Base-by-base conservation (phyloP, 2,797 vertebrate genomes). In the Cirrhinus molitorella region DNA sequence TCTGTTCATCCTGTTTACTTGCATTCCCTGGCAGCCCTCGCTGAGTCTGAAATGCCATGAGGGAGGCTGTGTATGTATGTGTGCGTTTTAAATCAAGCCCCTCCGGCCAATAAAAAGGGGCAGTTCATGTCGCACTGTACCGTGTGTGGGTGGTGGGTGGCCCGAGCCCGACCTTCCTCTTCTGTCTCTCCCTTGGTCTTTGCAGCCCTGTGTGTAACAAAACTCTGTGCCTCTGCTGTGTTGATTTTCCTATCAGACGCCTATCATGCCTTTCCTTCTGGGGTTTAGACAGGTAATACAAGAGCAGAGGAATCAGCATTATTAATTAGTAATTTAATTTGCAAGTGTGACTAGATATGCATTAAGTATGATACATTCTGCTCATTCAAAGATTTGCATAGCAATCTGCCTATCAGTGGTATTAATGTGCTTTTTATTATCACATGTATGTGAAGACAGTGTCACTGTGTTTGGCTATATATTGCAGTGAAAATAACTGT, bases 211-310 rank as follows among this genome's bases (percentile, higher is more conserved):
- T 81, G 53, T 85, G 37, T 81, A 67, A 67, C 28, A 78, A 61
- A 77, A 67, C 71, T 76, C 71, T 72, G 49, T 83, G 65, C 83
- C 59, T 85, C 45, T 80, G 67, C 78, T 34, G 75, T 59, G 80
- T 79, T 73, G 73, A 76, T 79, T 77, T 47, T 78, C 43, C 34
- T 43, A 55, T 84, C 80, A 74, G 75, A 90, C 93, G 81, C 76
- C 92, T 94, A 95, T 91, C 88, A 96, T 96, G 96, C 93, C 94
- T 94, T 96, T 96, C 90, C 94, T 96, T 89, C 89, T 92, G 92
- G 95, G 94, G 90, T 92, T 96, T 90, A 93, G 92, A 94, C 95
- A 96, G 96, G 96, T 97, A 97, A 95, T 86, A 14, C 17, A 17
- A 55, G 31, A 45, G 28, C 11, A 40, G 51, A 11, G 45, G 25